Evolutionary conservation across 37 sponge, comb jelly and placozoan species (phyloP), one percentile per base, ranked within the genome.

Genomic region (Bolinopsis microptera): DNA sequence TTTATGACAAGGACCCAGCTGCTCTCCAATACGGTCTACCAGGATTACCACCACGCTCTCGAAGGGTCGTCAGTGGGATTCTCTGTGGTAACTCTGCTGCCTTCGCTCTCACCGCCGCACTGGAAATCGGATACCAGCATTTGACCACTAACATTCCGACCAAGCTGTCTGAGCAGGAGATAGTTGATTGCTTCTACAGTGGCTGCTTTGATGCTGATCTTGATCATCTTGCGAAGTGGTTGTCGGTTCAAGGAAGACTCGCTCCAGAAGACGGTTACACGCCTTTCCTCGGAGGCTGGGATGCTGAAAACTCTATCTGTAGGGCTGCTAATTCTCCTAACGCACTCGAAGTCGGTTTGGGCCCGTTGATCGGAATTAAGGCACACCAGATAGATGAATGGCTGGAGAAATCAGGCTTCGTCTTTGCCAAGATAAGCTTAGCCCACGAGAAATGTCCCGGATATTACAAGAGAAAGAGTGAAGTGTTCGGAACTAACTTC

Each of bases 101-200:
- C 1, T 77, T 77, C 21, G 80, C 35, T 8, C 21, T 77, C 35
- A 77, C 80, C 35, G 34, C 33, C 1, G 37, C 37, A 0, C 3
- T 77, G 80, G 80, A 77, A 36, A 77, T 77, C 35, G 18, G 80
- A 13, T 1, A 28, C 18, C 33, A 77, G 37, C 28, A 35, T 34
- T 32, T 77, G 18, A 28, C 35, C 21, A 36, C 35, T 0, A 8
- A 77, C 21, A 48, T 48, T 48, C 21, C 27, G 32, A 32, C 32
- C 3, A 86, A 86, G 61, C 36, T 86, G 48, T 41, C 61, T 2
- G 90, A 86, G 61, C 90, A 86, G 90, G 90, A 86, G 28, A 86
- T 86, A 16, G 61, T 86, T 25, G 90, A 86, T 27, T 86, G 90
- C 22, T 34, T 36, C 90, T 0, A 30, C 31, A 86, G 61, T 27